Percentiles rank a stretch among this genome's conserved stretches.
These are phyloP conservation scores for Chitala chitala DNA, from an alignment of 2,113 vertebrate species.

Conservation along the genomic window DNA sequence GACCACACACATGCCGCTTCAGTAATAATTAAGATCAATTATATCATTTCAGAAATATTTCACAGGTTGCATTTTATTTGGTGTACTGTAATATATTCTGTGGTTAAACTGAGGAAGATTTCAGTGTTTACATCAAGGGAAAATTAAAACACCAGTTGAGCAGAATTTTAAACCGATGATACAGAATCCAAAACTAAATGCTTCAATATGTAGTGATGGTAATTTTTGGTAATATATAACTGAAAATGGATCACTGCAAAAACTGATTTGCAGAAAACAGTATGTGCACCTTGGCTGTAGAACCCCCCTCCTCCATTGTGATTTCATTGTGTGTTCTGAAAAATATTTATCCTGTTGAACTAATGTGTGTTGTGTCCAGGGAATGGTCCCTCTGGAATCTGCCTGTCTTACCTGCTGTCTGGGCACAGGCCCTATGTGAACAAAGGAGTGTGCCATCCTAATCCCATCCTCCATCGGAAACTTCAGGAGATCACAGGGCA, in stretches of 20 bases:
- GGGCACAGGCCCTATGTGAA: conserved; percentile 65
- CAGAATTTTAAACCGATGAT: no score
- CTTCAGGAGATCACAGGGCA: conserved; percentile 49
- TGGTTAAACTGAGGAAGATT: background rate
- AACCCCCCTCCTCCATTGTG: no score
- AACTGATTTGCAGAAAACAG: no score
- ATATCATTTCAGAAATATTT: background rate
- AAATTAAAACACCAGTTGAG: no score
- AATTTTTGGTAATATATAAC: no score
- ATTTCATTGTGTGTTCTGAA: no score
- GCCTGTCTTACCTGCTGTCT: conserved; percentile 70
- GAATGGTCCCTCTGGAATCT: conserved; percentile 75
- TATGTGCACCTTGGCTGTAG: no score
- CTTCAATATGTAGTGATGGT: no score
- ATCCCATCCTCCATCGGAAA: conserved; percentile 69
- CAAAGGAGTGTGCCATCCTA: conserved; percentile 53
- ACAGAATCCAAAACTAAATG: no score
- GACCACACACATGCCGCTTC: background rate
- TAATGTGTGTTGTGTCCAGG: conserved; percentile 43
- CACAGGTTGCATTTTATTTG: background rate
- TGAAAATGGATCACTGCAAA: no score
- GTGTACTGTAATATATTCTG: background rate
- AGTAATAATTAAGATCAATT: background rate
- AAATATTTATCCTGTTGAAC: background rate
- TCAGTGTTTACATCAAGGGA: no score